phyloP scores from a whole-genome alignment of 2,797 vertebrate genomes.

The Streptopelia turtur region DNA sequence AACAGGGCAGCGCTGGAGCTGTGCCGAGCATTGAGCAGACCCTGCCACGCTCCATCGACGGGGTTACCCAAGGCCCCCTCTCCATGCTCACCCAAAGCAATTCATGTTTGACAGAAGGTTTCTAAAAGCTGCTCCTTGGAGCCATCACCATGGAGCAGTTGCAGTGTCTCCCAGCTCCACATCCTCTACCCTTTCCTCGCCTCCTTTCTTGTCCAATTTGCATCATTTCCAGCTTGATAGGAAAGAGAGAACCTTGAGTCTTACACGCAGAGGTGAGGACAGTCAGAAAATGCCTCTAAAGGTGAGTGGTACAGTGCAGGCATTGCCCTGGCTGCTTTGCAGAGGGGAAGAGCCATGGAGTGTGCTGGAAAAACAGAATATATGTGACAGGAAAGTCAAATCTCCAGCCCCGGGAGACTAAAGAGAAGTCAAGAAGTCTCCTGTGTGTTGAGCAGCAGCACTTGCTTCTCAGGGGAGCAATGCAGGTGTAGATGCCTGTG shows the following conservation, averaged over 20 bases:
- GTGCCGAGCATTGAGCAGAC: not conserved
- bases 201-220: not conserved
- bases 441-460: not conserved
- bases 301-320: not conserved
- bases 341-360: not conserved
- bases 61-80: not conserved
- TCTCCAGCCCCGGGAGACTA: not conserved
- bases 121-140: not conserved
- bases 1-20: not conserved
- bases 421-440: not conserved
- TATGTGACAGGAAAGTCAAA: not conserved
- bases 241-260: not conserved
- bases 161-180: not conserved
- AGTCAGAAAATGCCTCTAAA: not conserved
- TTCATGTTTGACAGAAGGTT: not conserved
- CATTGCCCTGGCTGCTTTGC: not conserved
- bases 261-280: not conserved
- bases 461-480: not conserved
- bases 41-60: not conserved
- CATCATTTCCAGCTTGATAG: not conserved
- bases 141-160: not conserved
- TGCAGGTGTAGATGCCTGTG: not conserved
- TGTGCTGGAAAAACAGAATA: rapidly evolving
- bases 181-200: not conserved
- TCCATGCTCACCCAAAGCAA: not conserved